Evolutionary conservation across 2,797 vertebrate genomes (phyloP).

Genomic region (Neopelma chrysocephalum): DNA sequence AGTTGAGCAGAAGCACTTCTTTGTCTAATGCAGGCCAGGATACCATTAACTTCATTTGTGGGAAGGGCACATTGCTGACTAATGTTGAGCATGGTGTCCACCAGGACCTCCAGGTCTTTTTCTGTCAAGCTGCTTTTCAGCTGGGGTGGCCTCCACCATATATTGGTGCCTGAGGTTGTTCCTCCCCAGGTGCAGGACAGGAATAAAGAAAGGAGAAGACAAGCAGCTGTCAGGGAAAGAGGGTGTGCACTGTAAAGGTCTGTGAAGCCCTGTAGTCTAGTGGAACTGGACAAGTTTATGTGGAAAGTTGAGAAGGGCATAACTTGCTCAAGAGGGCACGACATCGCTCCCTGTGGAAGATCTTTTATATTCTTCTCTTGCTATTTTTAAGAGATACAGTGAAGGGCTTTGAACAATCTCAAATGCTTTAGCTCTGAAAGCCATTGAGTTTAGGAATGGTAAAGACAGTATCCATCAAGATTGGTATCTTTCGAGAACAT

Average conservation of each 20-base stretch:
- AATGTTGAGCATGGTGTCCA: background rate
- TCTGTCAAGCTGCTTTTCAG: background rate
- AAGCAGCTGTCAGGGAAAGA: background rate
- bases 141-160: background rate
- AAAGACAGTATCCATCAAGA: background rate
- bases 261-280: background rate
- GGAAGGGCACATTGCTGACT: background rate
- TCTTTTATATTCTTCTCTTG: background rate
- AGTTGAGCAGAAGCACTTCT: fast-evolving
- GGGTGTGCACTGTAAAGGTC: background rate
- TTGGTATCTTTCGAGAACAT: background rate
- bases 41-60: background rate
- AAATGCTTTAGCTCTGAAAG: background rate
- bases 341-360: background rate
- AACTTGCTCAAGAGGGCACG: background rate
- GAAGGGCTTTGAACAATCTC: background rate
- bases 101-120: background rate
- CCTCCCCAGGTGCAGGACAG: background rate
- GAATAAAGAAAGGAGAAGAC: background rate
- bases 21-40: background rate
- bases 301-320: background rate
- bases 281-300: background rate
- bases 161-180: background rate
- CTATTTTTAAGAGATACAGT: background rate
- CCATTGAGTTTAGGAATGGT: background rate